Evolutionary conservation across 2,888 invertebrate genomes (phyloP).

Genomic region (Stenodera caucasica): DNA sequence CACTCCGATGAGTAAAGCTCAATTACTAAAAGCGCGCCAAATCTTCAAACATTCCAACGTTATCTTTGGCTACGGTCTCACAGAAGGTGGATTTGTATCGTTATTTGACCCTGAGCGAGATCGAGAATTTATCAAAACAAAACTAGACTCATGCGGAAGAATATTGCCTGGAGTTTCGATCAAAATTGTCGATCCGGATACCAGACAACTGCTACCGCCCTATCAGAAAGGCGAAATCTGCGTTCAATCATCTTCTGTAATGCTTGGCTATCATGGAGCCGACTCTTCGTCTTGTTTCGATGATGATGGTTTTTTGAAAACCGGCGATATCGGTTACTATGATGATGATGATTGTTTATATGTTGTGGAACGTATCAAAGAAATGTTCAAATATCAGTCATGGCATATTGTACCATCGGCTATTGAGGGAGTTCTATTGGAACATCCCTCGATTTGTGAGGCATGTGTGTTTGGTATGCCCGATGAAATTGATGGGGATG

Average conservation of each 20-base stretch:
- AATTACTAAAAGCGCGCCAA: too few relatives aligned
- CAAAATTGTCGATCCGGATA: constrained; percentile 46
- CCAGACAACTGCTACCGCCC: constrained; percentile 43
- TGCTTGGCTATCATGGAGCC: constrained; percentile 57
- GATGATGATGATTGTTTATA: constrained; percentile 58
- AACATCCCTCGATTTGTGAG: constrained; percentile 45
- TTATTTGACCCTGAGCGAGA: constrained; percentile 42
- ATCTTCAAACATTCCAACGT: too few relatives aligned
- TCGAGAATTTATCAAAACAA: too few relatives aligned
- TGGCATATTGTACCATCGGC: constrained; percentile 56
- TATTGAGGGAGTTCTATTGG: constrained; percentile 43
- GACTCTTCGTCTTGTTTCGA: constrained; percentile 56
- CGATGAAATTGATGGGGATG: constrained; percentile 47
- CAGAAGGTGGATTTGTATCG: constrained; percentile 46
- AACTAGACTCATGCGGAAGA: constrained; percentile 45
- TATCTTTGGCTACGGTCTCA: constrained; percentile 53
- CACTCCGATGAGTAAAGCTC: too few relatives aligned
- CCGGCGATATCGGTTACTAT: constrained; percentile 60
- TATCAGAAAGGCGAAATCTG: constrained; percentile 60
- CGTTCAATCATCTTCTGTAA: constrained; percentile 51
- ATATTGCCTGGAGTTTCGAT: constrained; percentile 40
- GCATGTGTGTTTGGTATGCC: constrained; percentile 47
- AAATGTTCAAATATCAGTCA: constrained; percentile 58
- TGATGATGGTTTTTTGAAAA: constrained; percentile 57
- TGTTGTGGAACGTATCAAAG: constrained; percentile 59